These are phyloP conservation scores for Heterodera carotae DNA, from an alignment of 1,140 invertebrate genomes.

Conservation along the genomic window DNA sequence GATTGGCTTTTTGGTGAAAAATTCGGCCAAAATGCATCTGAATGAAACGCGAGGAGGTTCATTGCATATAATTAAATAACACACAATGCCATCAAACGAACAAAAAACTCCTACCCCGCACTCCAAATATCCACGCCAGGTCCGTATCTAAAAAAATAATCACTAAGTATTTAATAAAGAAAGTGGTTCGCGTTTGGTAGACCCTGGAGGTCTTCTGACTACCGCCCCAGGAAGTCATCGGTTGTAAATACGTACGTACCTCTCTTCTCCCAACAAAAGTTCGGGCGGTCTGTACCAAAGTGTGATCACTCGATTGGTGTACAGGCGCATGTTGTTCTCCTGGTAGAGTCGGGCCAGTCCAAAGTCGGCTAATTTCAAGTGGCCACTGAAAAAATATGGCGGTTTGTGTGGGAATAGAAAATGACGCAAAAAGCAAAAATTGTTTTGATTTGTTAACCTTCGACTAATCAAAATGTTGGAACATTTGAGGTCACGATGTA, in stretches of 20 bases:
- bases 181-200: too few species aligned
- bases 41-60: too few species aligned
- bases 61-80: conserved; percentile 18
- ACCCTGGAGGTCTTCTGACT: too few species aligned
- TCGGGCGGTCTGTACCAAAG: conserved; percentile 98
- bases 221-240: not conserved
- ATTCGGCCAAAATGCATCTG: conserved; percentile 92
- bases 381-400: conserved; percentile 87
- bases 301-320: conserved; percentile 97
- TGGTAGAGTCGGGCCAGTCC: conserved; percentile 93
- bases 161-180: too few species aligned
- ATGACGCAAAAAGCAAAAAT: not conserved
- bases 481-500: conserved; percentile 98
- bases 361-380: conserved; percentile 98
- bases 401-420: too few species aligned
- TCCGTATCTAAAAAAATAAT: conserved; percentile 83
- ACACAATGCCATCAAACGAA: not conserved
- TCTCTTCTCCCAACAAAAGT: conserved; percentile 90
- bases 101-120: conserved; percentile 75
- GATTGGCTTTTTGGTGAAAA: conserved; percentile 92
- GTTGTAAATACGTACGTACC: conserved; percentile 79
- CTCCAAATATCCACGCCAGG: conserved; percentile 99
- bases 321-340: conserved; percentile 88
- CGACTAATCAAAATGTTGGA: conserved; percentile 99
- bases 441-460: conserved; percentile 72